Percentiles rank a stretch among this genome's conserved stretches.
phyloP scores from a whole-genome alignment of 2,113 vertebrate genomes.

The Macroglossus sobrinus region DNA sequence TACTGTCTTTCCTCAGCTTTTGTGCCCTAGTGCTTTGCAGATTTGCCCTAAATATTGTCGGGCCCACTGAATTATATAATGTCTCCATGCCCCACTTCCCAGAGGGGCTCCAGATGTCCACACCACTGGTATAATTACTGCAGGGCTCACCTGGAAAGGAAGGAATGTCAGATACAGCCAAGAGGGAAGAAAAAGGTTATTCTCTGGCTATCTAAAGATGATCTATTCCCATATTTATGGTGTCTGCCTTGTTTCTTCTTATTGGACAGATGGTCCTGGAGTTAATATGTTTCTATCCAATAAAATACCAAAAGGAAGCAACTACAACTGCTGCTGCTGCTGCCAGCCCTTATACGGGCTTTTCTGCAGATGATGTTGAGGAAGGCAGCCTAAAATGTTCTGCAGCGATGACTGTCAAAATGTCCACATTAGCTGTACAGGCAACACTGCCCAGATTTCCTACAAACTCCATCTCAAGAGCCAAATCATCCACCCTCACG shows the following conservation, averaged over 20 bases:
- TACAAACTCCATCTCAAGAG: neutral
- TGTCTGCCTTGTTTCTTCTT: neutral
- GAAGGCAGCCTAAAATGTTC: neutral
- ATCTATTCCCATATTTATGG: neutral
- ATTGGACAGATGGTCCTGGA: conserved; percentile 23
- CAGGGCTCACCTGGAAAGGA: neutral
- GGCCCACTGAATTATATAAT: neutral
- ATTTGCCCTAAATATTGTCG: neutral
- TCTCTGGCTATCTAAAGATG: neutral
- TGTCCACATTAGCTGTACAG: neutral
- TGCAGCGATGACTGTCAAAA: neutral
- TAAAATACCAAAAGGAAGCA: neutral
- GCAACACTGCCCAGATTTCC: neutral
- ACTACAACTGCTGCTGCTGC: neutral
- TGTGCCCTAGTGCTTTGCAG: neutral
- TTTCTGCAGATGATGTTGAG: neutral
- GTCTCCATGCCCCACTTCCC: neutral
- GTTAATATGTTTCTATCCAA: conserved; percentile 3
- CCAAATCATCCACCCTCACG: neutral
- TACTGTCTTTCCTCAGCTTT: neutral
- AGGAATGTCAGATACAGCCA: neutral
- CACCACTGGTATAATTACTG: neutral
- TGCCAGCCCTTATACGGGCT: neutral
- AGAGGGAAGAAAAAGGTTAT: neutral
- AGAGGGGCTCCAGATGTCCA: neutral